A percentile compares a stretch with the other conserved stretches of the same genome.
Evolutionary conservation across 2,797 vertebrate genomes (phyloP).

Genomic region (Vireo griseus): DNA sequence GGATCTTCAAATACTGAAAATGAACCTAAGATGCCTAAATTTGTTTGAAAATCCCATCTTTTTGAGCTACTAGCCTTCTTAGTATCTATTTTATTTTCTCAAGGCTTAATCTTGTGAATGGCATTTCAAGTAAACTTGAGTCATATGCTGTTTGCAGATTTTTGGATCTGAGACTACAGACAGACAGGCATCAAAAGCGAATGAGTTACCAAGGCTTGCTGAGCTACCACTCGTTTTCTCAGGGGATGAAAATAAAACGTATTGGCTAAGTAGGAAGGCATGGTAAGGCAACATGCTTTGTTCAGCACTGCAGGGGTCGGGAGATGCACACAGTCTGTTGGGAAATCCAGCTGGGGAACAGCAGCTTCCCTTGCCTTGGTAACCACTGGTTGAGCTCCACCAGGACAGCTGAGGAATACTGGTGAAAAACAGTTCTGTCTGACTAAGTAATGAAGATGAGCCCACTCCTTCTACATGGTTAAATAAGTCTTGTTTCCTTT

Average conservation of each 20-base stretch:
- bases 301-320: not conserved
- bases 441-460: not conserved
- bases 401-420: not conserved
- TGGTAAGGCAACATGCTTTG: not conserved
- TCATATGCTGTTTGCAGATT: not conserved
- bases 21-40: not conserved
- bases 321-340: not conserved
- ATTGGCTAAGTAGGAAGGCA: not conserved
- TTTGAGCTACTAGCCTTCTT: not conserved
- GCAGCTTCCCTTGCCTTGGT: not conserved
- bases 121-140: not conserved
- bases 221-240: not conserved
- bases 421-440: not conserved
- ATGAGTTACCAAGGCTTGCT: not conserved
- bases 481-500: not conserved
- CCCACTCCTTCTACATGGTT: not conserved
- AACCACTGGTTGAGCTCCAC: not conserved
- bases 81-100: not conserved
- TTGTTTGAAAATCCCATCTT: not conserved
- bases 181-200: not conserved
- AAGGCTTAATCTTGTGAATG: not conserved
- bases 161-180: not conserved
- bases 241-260: not conserved
- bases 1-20: not conserved
- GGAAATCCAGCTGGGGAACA: not conserved